Conservation (phyloP, 1,140 invertebrate species). For the Mamestra configurata region DNA sequence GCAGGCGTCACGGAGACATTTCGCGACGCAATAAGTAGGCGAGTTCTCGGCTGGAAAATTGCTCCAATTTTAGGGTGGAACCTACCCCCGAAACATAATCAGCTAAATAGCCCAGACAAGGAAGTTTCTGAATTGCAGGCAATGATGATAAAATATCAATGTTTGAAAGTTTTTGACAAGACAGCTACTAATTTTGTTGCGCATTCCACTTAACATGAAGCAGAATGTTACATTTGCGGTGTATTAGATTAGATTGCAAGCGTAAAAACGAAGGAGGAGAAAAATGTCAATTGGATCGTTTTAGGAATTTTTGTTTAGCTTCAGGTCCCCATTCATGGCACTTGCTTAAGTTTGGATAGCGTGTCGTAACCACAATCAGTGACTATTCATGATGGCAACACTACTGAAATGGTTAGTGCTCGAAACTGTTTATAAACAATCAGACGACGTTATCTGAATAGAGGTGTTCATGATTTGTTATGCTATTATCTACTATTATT, state of each 20-base stretch:
- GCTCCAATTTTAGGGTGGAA: constrained; percentile 75
- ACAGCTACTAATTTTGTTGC: not conserved
- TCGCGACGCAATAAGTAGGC: constrained; percentile 77
- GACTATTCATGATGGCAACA: constrained; percentile 9
- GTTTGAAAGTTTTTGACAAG: not conserved
- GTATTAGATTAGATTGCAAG: constrained; percentile 5
- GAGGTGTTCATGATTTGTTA: constrained; percentile 3
- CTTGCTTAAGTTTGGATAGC: constrained; percentile 9
- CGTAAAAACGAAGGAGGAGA: not conserved
- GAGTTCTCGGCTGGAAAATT: constrained; percentile 82
- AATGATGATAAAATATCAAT: constrained; percentile 30
- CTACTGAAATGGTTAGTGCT: constrained; percentile 16
- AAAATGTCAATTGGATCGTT: constrained; percentile 6
- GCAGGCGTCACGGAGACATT: constrained; percentile 69
- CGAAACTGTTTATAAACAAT: constrained; percentile 42
- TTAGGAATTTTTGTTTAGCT: constrained; percentile 16
- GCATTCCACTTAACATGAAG: not conserved
- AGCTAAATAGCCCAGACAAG: constrained; percentile 66
- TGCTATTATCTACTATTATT: constrained; percentile 3
- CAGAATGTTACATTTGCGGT: no score
- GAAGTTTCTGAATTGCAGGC: constrained; percentile 52
- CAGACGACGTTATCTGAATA: not conserved
- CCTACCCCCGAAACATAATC: constrained; percentile 67
- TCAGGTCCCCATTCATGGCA: not conserved
- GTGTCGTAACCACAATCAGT: not conserved